These are phyloP conservation scores for Listrodromus nycthemerus DNA, from an alignment of 2,888 invertebrate species.

Conservation along the genomic window DNA sequence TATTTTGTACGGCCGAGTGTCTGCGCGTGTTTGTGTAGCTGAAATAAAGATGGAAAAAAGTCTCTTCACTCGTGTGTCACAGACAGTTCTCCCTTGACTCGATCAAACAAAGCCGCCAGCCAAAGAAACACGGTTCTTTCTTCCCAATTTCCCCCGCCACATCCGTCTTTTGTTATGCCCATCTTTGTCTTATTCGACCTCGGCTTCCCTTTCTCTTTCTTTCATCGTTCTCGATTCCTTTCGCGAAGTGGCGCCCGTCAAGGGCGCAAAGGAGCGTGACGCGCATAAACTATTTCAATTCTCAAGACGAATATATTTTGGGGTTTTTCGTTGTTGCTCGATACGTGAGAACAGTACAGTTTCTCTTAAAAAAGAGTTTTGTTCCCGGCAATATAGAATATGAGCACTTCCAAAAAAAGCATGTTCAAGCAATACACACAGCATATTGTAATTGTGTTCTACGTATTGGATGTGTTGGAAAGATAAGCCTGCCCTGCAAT, in stretches of 20 bases:
- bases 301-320: slow-evolving; percentile 47
- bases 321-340: slow-evolving; percentile 21
- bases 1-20: neutral
- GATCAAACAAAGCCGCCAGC: slow-evolving; percentile 60
- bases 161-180: slow-evolving; percentile 25
- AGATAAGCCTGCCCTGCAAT: too few relatives aligned
- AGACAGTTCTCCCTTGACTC: slow-evolving; percentile 65
- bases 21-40: slow-evolving; percentile 1
- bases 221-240: slow-evolving; percentile 55
- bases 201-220: slow-evolving; percentile 33
- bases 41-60: slow-evolving; percentile 44
- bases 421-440: too few relatives aligned
- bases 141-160: slow-evolving; percentile 26
- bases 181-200: slow-evolving; percentile 37
- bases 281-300: slow-evolving; percentile 65
- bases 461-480: too few relatives aligned
- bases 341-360: slow-evolving; percentile 18
- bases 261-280: slow-evolving; percentile 42
- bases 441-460: too few relatives aligned
- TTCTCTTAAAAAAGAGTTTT: slow-evolving; percentile 21
- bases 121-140: slow-evolving; percentile 37
- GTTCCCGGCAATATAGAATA: neutral
- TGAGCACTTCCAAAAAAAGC: neutral
- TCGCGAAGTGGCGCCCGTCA: slow-evolving; percentile 29
- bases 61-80: slow-evolving; percentile 52